Evolutionary conservation across 2,113 vertebrate genomes (phyloP).

Genomic region (Xyliphius kryptos): DNA sequence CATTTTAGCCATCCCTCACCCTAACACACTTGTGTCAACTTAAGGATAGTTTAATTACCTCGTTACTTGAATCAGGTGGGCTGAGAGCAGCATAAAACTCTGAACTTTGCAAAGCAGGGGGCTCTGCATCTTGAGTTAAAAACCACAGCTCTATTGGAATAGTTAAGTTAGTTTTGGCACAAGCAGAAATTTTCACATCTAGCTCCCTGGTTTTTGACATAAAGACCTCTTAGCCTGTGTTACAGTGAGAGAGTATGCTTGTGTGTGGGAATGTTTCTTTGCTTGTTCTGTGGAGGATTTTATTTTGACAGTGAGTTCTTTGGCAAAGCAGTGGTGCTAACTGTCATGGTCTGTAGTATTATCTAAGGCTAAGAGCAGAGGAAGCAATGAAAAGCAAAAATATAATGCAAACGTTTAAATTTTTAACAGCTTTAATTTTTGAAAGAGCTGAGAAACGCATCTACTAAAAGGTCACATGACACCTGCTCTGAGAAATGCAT

Average conservation of each 20-base stretch:
- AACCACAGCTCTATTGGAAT: constrained; percentile 7
- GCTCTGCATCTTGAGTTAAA: too few relatives aligned
- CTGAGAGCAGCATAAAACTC: too few relatives aligned
- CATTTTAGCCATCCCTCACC: too few relatives aligned
- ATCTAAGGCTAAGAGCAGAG: constrained; percentile 15
- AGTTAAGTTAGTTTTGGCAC: constrained; percentile 24
- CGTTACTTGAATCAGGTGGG: too few relatives aligned
- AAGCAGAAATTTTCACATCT: constrained; percentile 8
- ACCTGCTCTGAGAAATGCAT: constrained; percentile 31
- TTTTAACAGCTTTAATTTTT: too few relatives aligned
- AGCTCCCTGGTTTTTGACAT: constrained; percentile 18
- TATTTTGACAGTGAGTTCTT: constrained; percentile 40
- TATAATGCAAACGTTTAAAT: background rate
- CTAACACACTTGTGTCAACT: too few relatives aligned
- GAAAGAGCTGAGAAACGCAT: constrained; percentile 13
- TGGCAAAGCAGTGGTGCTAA: constrained; percentile 23
- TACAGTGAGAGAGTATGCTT: constrained; percentile 5
- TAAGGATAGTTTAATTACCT: too few relatives aligned
- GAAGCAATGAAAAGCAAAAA: constrained; percentile 14
- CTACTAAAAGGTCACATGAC: constrained; percentile 19
- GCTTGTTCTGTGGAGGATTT: constrained; percentile 24
- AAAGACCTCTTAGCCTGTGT: constrained; percentile 17
- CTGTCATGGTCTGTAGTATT: constrained; percentile 21
- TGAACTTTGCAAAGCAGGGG: too few relatives aligned
- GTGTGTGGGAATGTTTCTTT: constrained; percentile 20